Evolutionary conservation across 2,888 invertebrate species (phyloP).

Genomic region (Drosophila gaucha): DNA sequence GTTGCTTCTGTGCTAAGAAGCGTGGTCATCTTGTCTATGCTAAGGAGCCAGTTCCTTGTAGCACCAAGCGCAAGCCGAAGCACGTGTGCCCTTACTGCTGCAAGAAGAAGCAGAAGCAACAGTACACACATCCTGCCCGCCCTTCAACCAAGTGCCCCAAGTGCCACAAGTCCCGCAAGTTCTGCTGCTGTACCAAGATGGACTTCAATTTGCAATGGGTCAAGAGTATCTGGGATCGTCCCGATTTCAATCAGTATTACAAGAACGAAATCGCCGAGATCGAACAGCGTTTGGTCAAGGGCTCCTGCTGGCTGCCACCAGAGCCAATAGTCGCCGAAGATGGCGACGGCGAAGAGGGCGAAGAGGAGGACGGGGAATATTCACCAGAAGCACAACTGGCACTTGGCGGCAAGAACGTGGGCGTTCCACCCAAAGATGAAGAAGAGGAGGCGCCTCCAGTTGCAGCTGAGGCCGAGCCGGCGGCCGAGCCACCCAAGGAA

Average conservation of each 20-base stretch:
- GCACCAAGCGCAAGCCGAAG: conserved; percentile 66
- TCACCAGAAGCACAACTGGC: conserved; percentile 51
- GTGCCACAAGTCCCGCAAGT: conserved; percentile 74
- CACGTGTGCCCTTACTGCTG: conserved; percentile 75
- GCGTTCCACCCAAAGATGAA: background rate
- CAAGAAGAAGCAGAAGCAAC: conserved; percentile 66
- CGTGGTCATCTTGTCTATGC: conserved; percentile 76
- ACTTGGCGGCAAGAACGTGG: conserved; percentile 53
- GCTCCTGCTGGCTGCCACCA: conserved; percentile 68
- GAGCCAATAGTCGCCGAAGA: conserved; percentile 42
- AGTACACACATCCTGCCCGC: conserved; percentile 63
- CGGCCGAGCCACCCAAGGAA: conserved; percentile 25
- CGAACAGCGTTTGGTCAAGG: conserved; percentile 66
- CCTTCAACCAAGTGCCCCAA: conserved; percentile 72
- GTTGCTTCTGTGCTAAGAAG: conserved; percentile 82
- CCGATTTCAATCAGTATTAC: conserved; percentile 80
- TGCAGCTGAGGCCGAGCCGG: background rate
- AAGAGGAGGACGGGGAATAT: conserved; percentile 30
- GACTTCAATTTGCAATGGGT: conserved; percentile 80
- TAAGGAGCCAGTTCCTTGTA: conserved; percentile 65
- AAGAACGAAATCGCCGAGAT: conserved; percentile 76
- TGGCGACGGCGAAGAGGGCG: conserved; percentile 40
- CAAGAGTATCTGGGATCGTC: conserved; percentile 80
- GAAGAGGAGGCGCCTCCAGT: background rate
- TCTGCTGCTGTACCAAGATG: conserved; percentile 78